Evolutionary conservation across 2,888 invertebrate genomes (phyloP).

Genomic region (Deroplatys truncata): DNA sequence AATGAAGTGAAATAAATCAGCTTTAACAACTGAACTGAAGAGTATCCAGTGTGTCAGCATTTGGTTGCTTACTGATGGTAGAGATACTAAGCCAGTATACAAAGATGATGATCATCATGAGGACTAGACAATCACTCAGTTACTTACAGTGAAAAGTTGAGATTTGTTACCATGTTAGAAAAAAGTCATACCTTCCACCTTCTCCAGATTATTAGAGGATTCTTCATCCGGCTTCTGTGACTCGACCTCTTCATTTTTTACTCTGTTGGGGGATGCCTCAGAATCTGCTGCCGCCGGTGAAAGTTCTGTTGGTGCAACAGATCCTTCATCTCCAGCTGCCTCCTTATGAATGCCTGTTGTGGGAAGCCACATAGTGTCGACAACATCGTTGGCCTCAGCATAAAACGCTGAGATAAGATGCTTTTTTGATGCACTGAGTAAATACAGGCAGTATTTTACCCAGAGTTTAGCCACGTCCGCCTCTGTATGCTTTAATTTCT

Average conservation of each 20-base stretch:
- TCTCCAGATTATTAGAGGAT: background rate
- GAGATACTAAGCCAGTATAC: too few species aligned
- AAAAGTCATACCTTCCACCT: background rate
- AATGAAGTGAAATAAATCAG: too few species aligned
- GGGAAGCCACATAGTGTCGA: background rate
- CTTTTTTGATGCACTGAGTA: background rate
- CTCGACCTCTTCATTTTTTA: background rate
- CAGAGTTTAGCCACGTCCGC: background rate
- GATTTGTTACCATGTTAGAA: background rate
- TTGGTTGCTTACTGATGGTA: too few species aligned
- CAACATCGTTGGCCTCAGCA: background rate
- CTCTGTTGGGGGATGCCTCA: background rate
- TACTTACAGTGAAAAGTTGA: too few species aligned
- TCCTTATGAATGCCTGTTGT: background rate
- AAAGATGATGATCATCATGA: too few species aligned
- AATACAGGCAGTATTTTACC: background rate
- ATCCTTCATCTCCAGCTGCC: background rate
- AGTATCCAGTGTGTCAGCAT: too few species aligned
- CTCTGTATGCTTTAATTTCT: background rate
- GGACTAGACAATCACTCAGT: too few species aligned
- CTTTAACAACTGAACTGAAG: too few species aligned
- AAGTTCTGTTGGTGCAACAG: background rate
- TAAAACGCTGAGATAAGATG: background rate
- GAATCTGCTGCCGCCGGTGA: background rate
- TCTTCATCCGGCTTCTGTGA: background rate